phyloP scores from a whole-genome alignment of 2,113 vertebrate species.

The Eubucco bourcierii region DNA sequence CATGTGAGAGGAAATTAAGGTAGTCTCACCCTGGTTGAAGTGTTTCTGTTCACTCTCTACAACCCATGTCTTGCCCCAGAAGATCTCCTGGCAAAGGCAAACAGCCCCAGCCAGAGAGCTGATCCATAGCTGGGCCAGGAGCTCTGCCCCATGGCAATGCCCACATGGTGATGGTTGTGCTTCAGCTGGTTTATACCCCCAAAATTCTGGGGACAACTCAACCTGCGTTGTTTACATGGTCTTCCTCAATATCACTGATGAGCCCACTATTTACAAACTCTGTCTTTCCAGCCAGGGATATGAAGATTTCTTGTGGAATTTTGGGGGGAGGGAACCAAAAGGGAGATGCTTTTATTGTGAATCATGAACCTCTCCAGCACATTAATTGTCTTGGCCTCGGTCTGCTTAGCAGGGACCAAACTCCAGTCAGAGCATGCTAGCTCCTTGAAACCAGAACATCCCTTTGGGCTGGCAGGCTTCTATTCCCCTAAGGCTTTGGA shows the following conservation, averaged over 20 bases:
- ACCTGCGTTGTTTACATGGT: not conserved
- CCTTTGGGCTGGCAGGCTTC: not conserved
- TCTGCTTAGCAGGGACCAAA: not conserved
- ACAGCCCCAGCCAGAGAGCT: not conserved
- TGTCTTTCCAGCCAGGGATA: not conserved
- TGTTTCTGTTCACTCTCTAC: not conserved
- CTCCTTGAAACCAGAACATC: not conserved
- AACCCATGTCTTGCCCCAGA: not conserved
- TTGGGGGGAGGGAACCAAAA: not conserved
- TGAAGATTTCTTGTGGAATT: no score
- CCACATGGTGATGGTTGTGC: not conserved
- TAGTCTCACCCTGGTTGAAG: not conserved
- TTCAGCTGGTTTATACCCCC: not conserved
- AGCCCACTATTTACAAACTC: not conserved
- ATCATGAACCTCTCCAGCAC: not conserved
- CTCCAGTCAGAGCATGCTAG: not conserved
- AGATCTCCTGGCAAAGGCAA: not conserved
- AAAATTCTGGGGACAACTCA: not conserved
- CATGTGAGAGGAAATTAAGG: not conserved
- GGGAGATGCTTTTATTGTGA: not conserved
- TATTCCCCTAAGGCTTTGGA: not conserved
- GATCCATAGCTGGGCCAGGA: not conserved
- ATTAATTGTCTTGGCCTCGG: not conserved
- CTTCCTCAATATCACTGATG: not conserved
- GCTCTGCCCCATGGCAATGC: not conserved